phyloP scores from a whole-genome alignment of 2,113 vertebrate genomes.

The Sylvietta virens region DNA sequence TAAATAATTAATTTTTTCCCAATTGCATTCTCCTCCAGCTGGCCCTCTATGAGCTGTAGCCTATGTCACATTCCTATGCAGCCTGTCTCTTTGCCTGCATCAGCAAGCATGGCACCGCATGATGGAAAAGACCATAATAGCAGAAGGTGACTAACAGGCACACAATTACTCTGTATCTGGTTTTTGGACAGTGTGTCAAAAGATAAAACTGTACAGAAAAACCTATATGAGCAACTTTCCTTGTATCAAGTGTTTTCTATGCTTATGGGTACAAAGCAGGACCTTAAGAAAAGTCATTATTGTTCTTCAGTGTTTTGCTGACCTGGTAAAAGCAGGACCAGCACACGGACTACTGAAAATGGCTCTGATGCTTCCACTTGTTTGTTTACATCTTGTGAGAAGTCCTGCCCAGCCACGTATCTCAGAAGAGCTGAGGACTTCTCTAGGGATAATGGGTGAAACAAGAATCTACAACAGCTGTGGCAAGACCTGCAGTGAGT shows the following conservation, averaged over 20 bases:
- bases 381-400: neutral
- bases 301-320: neutral
- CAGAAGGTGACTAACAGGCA: neutral
- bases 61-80: neutral
- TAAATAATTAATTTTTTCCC: neutral
- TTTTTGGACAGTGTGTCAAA: neutral
- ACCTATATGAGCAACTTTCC: neutral
- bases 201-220: neutral
- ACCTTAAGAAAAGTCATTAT: neutral
- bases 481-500: neutral
- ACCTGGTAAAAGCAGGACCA: neutral
- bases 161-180: neutral
- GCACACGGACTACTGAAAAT: neutral
- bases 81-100: neutral
- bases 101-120: accelerated
- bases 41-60: neutral
- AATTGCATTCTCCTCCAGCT: neutral
- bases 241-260: neutral
- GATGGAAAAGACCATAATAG: neutral
- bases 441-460: neutral
- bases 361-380: neutral
- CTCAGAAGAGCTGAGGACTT: neutral
- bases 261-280: neutral
- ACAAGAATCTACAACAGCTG: neutral
- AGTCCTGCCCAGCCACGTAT: accelerated